Evolutionary conservation across 2,797 vertebrate genomes (phyloP).

Genomic region (Myotis daubentonii): DNA sequence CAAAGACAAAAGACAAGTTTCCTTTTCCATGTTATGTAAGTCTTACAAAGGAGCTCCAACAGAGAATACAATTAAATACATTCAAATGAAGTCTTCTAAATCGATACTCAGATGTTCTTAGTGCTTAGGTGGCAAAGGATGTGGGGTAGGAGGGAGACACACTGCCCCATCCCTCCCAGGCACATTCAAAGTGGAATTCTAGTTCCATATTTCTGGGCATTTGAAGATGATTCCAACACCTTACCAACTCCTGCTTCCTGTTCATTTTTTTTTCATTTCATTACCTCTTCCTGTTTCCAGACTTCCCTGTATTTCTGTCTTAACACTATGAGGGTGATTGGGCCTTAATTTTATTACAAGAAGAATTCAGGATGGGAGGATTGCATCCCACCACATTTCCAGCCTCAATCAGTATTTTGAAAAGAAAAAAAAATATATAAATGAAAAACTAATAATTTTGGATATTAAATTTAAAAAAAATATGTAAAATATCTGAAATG

Average conservation of each 20-base stretch:
- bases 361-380: not conserved
- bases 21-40: not conserved
- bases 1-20: not conserved
- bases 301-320: not conserved
- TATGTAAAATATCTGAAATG: not conserved
- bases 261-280: not conserved
- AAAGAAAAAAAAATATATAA: not conserved
- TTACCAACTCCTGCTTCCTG: not conserved
- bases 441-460: not conserved
- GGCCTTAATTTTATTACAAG: not conserved
- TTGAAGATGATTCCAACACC: not conserved
- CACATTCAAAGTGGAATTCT: not conserved
- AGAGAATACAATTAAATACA: not conserved
- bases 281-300: not conserved
- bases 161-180: not conserved
- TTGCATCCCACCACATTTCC: not conserved
- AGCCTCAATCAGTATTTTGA: not conserved
- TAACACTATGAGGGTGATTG: not conserved
- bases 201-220: not conserved
- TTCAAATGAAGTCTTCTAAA: conserved; percentile 34
- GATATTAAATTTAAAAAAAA: not conserved
- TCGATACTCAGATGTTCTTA: not conserved
- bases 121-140: not conserved
- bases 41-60: not conserved
- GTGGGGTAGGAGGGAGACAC: not conserved